A percentile compares a stretch with the other conserved stretches of the same genome.
phyloP scores from a whole-genome alignment of 1,140 invertebrate species.

The Diorhabda sublineata region DNA sequence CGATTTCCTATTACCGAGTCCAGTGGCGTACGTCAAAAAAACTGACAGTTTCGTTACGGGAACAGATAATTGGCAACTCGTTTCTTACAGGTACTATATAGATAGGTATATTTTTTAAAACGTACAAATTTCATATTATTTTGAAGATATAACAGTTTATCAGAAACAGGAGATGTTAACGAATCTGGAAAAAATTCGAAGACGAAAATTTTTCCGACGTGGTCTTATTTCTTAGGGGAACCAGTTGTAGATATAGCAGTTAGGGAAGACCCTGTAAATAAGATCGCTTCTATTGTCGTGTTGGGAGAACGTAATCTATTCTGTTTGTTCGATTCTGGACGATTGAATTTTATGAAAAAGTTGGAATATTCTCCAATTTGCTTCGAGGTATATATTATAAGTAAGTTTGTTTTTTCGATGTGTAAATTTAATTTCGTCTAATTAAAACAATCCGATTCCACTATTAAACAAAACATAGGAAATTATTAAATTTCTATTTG shows the following conservation, averaged over 20 bases:
- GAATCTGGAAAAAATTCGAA: constrained; percentile 50
- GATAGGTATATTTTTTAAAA: neutral
- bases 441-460: neutral
- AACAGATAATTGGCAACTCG: constrained; percentile 68
- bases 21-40: constrained; percentile 68
- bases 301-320: constrained; percentile 71
- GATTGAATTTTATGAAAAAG: constrained; percentile 72
- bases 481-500: neutral
- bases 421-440: neutral
- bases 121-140: neutral
- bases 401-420: constrained; percentile 45
- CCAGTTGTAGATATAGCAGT: constrained; percentile 61
- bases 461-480: neutral
- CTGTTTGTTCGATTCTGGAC: constrained; percentile 70
- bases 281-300: constrained; percentile 54
- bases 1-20: constrained; percentile 72
- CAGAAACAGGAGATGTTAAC: constrained; percentile 53
- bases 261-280: constrained; percentile 48
- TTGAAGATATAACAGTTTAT: constrained; percentile 61
- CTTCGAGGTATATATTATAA: constrained; percentile 66
- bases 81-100: constrained; percentile 69
- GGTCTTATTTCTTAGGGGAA: constrained; percentile 76
- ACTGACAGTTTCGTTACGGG: constrained; percentile 77
- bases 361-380: constrained; percentile 76
- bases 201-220: constrained; percentile 63